Percentiles rank a stretch among this genome's conserved stretches.
These are phyloP conservation scores for Polydesmus complanatus DNA, from an alignment of 2,888 invertebrate species.

Conservation along the genomic window DNA sequence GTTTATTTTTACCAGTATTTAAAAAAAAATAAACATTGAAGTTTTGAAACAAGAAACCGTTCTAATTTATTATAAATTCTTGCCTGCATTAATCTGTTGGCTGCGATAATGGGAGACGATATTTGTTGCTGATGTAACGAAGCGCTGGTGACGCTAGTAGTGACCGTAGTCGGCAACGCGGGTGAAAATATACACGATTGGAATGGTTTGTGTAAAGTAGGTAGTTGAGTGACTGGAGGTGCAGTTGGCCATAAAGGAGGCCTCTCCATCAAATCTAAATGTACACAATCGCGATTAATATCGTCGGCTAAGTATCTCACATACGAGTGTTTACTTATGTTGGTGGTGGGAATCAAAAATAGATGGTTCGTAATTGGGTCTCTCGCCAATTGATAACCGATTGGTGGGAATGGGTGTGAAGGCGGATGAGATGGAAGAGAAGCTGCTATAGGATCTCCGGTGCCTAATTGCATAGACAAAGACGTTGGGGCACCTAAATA, in stretches of 20 bases:
- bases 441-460: conserved; percentile 10
- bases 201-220: conserved; percentile 16
- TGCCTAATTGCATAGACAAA: conserved; percentile 16
- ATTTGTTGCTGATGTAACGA: not conserved
- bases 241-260: conserved; percentile 19
- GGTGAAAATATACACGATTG: not conserved
- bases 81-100: not conserved
- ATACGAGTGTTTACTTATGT: conserved; percentile 40
- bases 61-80: not conserved
- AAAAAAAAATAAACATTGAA: not conserved
- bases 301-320: not conserved
- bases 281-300: no score
- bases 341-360: conserved; percentile 59
- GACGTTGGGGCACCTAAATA: conserved; percentile 15
- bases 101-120: not conserved
- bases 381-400: conserved; percentile 71
- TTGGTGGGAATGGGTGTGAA: conserved; percentile 38
- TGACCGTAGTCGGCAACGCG: conserved; percentile 3
- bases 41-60: not conserved
- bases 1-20: no score
- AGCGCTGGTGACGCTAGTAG: conserved; percentile 1
- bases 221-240: conserved; percentile 19
- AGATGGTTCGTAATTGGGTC: conserved; percentile 73
- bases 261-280: conserved; percentile 17
- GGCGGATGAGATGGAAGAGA: conserved; percentile 14